phyloP scores from a whole-genome alignment of 92 coral and sea anemone species.

The Zoanthus solanderi region DNA sequence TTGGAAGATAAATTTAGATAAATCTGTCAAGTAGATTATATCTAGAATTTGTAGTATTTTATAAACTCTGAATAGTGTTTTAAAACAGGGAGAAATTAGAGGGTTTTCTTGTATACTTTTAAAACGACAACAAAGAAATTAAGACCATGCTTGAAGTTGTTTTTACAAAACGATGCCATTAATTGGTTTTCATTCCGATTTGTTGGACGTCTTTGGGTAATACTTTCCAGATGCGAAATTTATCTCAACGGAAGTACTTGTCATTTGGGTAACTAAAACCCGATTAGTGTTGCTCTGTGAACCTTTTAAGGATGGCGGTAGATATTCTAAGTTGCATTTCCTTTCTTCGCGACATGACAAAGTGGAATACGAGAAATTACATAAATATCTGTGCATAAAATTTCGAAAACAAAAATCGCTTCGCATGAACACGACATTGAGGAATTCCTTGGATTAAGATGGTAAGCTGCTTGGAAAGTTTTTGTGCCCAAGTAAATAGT shows the following conservation, averaged over 20 bases:
- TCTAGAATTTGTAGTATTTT: too few species aligned
- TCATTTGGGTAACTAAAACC: background rate
- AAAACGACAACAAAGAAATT: too few species aligned
- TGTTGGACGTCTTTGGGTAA: background rate
- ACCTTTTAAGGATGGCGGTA: background rate
- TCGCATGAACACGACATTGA: background rate
- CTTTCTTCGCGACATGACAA: background rate
- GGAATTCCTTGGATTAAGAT: background rate
- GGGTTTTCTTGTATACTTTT: too few species aligned
- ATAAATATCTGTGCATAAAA: background rate
- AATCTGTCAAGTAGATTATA: too few species aligned
- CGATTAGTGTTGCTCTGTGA: background rate
- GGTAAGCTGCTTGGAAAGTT: slow-evolving; percentile 15
- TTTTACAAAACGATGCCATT: too few species aligned
- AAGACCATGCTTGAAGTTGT: too few species aligned
- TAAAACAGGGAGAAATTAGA: too few species aligned
- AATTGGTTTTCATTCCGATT: background rate
- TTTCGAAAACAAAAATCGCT: background rate
- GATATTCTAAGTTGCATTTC: background rate
- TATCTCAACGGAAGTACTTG: slow-evolving; percentile 22
- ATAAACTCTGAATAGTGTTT: too few species aligned
- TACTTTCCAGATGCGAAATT: slow-evolving; percentile 11
- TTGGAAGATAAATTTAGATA: too few species aligned
- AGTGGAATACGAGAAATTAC: slow-evolving; percentile 11
- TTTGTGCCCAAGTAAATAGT: slow-evolving; percentile 33